Evolutionary conservation across 2,888 invertebrate genomes (phyloP).

Genomic region (Orthosia incerta): DNA sequence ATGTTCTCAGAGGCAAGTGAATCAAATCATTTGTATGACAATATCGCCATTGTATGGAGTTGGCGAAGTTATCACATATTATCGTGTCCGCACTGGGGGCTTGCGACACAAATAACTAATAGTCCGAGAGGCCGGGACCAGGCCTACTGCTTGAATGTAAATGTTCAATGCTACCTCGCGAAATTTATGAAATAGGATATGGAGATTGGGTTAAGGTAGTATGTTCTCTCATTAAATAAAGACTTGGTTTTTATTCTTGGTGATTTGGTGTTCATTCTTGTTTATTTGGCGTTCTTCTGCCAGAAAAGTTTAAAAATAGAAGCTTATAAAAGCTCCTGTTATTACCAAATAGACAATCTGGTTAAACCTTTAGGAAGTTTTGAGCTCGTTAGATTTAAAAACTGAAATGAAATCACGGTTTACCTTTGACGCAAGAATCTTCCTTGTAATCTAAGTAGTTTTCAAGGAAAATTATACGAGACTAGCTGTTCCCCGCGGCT

Average conservation of each 20-base stretch:
- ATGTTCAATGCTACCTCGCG: slow-evolving; percentile 53
- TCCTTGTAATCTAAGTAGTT: not conserved
- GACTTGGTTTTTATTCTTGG: not conserved
- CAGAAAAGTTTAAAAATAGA: not conserved
- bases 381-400: not conserved
- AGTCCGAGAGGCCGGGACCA: slow-evolving; percentile 45
- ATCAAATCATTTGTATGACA: slow-evolving; percentile 71
- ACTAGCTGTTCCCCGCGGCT: too few relatives aligned
- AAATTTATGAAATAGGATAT: slow-evolving; percentile 50
- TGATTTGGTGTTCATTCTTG: not conserved
- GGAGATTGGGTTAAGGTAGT: slow-evolving; percentile 2
- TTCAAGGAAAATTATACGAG: too few relatives aligned
- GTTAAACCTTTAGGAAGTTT: too few relatives aligned
- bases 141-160: slow-evolving; percentile 68
- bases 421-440: not conserved
- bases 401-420: too few relatives aligned
- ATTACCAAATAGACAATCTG: not conserved
- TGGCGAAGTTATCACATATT: slow-evolving; percentile 74
- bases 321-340: not conserved
- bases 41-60: slow-evolving; percentile 72
- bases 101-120: slow-evolving; percentile 73
- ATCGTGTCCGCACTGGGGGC: slow-evolving; percentile 66
- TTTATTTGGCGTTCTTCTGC: not conserved
- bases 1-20: slow-evolving; percentile 53
- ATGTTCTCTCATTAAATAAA: not conserved